Conservation (phyloP, 1,140 invertebrate species). For the Penaeus japonicus region DNA sequence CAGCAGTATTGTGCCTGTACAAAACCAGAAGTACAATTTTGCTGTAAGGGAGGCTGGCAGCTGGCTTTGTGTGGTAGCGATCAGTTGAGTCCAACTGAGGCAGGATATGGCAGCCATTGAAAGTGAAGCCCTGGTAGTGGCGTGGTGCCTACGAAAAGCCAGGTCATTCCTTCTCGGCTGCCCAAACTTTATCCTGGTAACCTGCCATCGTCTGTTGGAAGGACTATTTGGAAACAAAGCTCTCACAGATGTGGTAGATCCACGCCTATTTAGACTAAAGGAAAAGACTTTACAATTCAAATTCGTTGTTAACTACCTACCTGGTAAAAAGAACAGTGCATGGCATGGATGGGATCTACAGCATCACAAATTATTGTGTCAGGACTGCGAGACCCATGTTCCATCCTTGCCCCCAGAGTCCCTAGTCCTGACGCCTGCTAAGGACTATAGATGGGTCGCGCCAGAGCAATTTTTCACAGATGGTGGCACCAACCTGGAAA, state of each 20-base stretch:
- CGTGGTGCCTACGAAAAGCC: not conserved
- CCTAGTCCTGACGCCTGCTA: not conserved
- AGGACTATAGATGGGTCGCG: too few relatives aligned
- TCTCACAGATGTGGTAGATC: constrained; percentile 4
- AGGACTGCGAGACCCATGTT: not conserved
- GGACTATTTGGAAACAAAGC: constrained; percentile 8
- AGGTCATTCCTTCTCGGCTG: constrained; percentile 4
- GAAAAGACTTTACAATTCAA: too few relatives aligned
- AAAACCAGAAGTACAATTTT: not conserved
- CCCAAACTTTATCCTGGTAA: constrained; percentile 31
- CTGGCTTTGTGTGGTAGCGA: constrained; percentile 15
- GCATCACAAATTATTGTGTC: not conserved
- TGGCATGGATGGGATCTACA: not conserved
- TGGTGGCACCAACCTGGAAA: not conserved
- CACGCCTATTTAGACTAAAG: constrained; percentile 10
- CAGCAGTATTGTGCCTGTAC: constrained; percentile 19
- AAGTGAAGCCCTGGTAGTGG: not conserved
- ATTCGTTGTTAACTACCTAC: not conserved
- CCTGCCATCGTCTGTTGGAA: not conserved
- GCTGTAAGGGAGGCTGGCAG: constrained; percentile 13
- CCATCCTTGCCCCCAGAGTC: not conserved
- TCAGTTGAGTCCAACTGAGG: not conserved
- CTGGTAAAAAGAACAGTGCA: not conserved
- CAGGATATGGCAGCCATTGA: too few relatives aligned
- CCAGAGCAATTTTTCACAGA: not conserved